Base-by-base conservation (phyloP, 2,797 vertebrate genomes). In the Mus caroli region DNA sequence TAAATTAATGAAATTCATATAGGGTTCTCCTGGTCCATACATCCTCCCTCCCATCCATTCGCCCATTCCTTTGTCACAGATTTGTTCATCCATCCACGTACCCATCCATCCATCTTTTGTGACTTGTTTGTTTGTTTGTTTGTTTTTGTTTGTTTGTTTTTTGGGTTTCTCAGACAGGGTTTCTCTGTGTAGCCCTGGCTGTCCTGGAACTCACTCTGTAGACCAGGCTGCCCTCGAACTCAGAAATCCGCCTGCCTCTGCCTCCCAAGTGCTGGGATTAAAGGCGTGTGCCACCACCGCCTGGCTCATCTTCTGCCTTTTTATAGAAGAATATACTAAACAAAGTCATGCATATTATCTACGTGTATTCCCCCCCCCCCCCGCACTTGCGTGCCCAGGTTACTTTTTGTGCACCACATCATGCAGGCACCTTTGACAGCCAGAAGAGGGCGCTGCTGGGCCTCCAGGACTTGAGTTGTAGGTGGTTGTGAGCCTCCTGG, bases 321-420 rank as follows among this genome's bases (percentile, higher is more conserved):
- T 54, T 67, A 9, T 52, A 50, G 11, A 43, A 85, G 40, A 52
- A 15, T n/a, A 7, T 69, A 50, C 60, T 50, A 50, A 56, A n/a
- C 22, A 40, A 60, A 82, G 54, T 40, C 54, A 60, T 40, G 1
- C 15, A 10, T 9, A 28, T 60, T 14, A 6, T 67, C 40, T 67
- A 84, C 4, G 6, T 17, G 31, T 69, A 34, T 69, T 26, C n/a
- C n/a, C n/a, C n/a, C n/a, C n/a, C n/a, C n/a, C n/a, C n/a, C n/a
- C n/a, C 4, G 4, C 62, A 1, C 11, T 1, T 2, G 43, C 0
- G 0, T 22, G 31, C 5, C 54, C 22, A 1, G 22, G 54, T 82
- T 56, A 37, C 12, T 58, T 82, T 58, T 40, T 40, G 52, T 56
- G 50, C 7, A 24, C 12, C 6, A 3, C 15, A 58, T 37, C 54